Conservation (phyloP, 2,113 vertebrate genomes). For the Vulpes lagopus region DNA sequence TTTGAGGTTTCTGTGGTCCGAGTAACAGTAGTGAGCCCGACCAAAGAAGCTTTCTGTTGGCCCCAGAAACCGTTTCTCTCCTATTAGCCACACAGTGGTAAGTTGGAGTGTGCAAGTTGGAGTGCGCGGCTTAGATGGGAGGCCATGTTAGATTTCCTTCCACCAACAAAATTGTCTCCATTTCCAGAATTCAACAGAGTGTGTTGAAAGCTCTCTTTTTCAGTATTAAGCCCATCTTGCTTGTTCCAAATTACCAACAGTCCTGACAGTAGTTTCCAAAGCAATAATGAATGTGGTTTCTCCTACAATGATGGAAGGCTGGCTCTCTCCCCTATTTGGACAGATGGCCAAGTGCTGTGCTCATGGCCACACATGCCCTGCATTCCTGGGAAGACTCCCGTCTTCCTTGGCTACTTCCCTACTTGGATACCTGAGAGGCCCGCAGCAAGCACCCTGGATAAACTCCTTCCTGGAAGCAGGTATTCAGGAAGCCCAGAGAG, state of each 20-base stretch:
- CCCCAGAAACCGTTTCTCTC: not conserved
- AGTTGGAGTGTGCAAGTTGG: not conserved
- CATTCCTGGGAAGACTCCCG: not conserved
- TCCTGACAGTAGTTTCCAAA: not conserved
- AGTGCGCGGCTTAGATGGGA: not conserved
- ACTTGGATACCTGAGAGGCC: not conserved
- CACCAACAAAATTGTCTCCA: slow-evolving; percentile 54
- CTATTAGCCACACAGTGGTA: fast-evolving
- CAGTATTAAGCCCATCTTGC: not conserved
- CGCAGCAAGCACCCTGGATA: not conserved
- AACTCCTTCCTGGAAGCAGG: not conserved
- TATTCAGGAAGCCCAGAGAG: not conserved
- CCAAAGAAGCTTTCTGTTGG: not conserved
- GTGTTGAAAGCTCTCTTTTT: not conserved
- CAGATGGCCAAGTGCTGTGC: not conserved
- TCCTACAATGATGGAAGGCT: no score
- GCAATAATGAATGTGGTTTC: not conserved
- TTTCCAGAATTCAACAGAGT: slow-evolving; percentile 48
- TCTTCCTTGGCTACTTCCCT: not conserved
- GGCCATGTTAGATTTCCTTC: slow-evolving; percentile 16
- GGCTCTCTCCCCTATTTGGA: not conserved
- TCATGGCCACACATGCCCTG: not conserved
- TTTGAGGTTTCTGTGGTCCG: fast-evolving
- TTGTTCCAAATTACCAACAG: not conserved
- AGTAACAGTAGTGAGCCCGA: fast-evolving